These are phyloP conservation scores for Carassius carassius DNA, from an alignment of 2,113 vertebrate species.

Conservation along the genomic window DNA sequence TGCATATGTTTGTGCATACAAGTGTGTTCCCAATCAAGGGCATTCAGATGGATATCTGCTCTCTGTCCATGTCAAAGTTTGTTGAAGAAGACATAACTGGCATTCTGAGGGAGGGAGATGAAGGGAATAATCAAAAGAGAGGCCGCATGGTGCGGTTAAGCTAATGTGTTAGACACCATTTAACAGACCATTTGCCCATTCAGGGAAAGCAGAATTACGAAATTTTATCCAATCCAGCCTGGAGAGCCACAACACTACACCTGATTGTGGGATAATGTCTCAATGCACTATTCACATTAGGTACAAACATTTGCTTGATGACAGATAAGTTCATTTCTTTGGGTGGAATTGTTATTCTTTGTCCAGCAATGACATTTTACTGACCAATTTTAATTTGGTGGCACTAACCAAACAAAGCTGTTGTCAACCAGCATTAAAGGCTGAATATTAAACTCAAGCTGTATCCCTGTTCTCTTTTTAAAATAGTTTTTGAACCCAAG, in stretches of 20 bases:
- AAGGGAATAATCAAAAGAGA: constrained; percentile 4
- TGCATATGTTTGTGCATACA: not conserved
- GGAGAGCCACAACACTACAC: constrained; percentile 19
- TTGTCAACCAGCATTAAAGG: not conserved
- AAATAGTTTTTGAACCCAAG: not conserved
- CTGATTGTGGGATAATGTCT: constrained; percentile 51
- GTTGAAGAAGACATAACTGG: not conserved
- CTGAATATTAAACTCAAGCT: not conserved
- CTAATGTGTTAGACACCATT: constrained; percentile 50
- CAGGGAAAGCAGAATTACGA: constrained; percentile 28
- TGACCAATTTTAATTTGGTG: not conserved
- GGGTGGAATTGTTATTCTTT: not conserved
- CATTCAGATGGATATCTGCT: constrained; percentile 26
- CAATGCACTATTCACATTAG: constrained; percentile 25
- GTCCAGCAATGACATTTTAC: not conserved
- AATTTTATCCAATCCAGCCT: constrained; percentile 42
- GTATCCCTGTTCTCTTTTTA: not conserved
- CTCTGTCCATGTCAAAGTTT: constrained; percentile 33
- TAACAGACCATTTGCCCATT: constrained; percentile 45
- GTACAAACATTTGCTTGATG: constrained; percentile 2
- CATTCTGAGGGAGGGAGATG: constrained; percentile 7
- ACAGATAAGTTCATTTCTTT: not conserved
- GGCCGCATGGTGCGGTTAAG: constrained; percentile 5
- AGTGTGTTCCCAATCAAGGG: constrained; percentile 1
- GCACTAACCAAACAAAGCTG: not conserved